Base-by-base conservation (phyloP, 2,113 vertebrate species). In the Chloebia gouldiae region DNA sequence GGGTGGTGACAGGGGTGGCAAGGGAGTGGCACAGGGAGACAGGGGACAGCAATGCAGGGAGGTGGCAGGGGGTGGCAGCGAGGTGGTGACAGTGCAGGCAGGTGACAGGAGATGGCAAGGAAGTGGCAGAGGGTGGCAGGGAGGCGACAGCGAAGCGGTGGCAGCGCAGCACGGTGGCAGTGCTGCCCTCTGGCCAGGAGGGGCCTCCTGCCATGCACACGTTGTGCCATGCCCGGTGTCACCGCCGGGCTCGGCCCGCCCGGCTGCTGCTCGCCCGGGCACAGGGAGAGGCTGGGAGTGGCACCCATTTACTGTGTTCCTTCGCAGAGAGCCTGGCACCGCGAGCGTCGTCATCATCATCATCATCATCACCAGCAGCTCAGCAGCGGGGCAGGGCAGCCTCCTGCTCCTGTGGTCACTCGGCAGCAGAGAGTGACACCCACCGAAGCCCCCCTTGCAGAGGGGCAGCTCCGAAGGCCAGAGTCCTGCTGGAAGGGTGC, bases 271-370 rank as follows among this genome's bases (percentile, higher is more conserved):
- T 35, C 5, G 4, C 56, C 54, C 53, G 28, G 25, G 66, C 61
- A 4, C 45, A 1, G 35, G 37, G 3, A 11, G 7, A 6, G 54
- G 6, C 2, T 7, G 23, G 27, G n/a, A 25, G 39, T 0, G 3
- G 7, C 47, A 0, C 2, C 28, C 64, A 7, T 24, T 53, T 0
- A 9, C 10, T 39, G 8, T 24, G 33, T 7, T 51, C 33, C 56
- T 16, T 30, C 28, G 3, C 35, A 20, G 39, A 1, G 3, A 45
- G 63, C 37, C 59, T 1, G 42, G 49, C 68, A 10, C 30, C 4
- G 51, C 39, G 2, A 63, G 33, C 33, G 4, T 7, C 39, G 31
- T 9, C 68, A 39, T 7, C 27, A 16, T 2, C 39, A 14, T 2
- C 59, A 28, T n/a, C n/a, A n/a, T n/a, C n/a, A n/a, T n/a, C n/a